Percentiles rank a stretch among this genome's conserved stretches.
These are phyloP conservation scores for Sus cebifrons DNA, from an alignment of 2,797 vertebrate species.

Conservation along the genomic window DNA sequence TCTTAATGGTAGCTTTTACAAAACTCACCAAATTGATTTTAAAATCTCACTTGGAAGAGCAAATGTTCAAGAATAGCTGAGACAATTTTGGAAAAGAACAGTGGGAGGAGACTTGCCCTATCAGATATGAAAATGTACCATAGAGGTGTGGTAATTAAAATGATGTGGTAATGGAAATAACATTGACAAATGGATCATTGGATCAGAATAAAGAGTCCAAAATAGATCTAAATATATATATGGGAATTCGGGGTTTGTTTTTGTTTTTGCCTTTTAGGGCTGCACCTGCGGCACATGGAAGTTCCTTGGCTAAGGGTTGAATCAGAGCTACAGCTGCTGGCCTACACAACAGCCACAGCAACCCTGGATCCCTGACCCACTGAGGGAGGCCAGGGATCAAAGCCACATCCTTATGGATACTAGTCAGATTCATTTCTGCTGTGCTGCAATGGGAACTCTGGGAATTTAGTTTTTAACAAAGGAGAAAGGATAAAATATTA, in stretches of 20 bases:
- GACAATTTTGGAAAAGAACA: conserved; percentile 20
- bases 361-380: too few species aligned
- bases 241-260: neutral
- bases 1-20: neutral
- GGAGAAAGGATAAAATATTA: conserved; percentile 14
- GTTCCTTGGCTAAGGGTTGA: too few species aligned
- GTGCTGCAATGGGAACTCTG: neutral
- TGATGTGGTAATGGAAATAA: neutral
- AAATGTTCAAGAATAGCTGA: neutral
- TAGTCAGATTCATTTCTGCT: too few species aligned
- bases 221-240: neutral
- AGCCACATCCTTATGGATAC: too few species aligned
- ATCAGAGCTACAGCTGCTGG: too few species aligned
- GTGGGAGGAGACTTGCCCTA: neutral
- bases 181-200: neutral
- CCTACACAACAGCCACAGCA: too few species aligned
- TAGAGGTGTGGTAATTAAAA: neutral
- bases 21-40: neutral
- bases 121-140: neutral
- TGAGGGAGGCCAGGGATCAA: too few species aligned
- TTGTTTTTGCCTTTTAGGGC: too few species aligned
- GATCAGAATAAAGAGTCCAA: neutral
- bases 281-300: too few species aligned
- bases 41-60: neutral
- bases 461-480: conserved; percentile 16